Conservation (phyloP, 2,797 vertebrate genomes). For the Lagorchestes hirsutus region DNA sequence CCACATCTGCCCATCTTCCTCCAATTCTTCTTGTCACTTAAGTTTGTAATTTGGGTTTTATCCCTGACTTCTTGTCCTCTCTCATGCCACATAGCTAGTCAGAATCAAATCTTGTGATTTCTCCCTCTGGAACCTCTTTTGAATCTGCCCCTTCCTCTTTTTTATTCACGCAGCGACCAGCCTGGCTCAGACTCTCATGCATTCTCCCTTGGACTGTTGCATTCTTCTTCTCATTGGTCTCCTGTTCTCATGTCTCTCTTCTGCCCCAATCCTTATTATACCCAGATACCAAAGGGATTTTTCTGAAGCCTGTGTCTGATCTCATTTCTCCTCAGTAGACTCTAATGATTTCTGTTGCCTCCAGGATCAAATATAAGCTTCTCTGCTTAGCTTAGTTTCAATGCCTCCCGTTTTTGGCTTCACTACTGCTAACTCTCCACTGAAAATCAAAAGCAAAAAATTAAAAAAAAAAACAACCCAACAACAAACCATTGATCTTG, state of each 20-base stretch:
- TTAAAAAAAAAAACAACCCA: not conserved
- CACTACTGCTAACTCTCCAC: not conserved
- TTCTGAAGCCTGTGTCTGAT: not conserved
- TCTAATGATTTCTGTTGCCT: not conserved
- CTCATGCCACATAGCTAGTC: not conserved
- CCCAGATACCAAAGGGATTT: not conserved
- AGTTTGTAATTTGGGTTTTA: not conserved
- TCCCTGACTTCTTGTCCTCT: not conserved
- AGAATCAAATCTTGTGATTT: not conserved
- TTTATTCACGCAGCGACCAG: not conserved
- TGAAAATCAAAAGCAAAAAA: not conserved
- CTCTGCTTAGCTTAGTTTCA: not conserved
- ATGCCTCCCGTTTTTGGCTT: not conserved
- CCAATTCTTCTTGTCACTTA: not conserved
- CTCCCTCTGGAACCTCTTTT: not conserved
- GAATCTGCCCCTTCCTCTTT: not conserved
- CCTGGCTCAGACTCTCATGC: not conserved
- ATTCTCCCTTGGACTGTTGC: not conserved
- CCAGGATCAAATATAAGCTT: not conserved
- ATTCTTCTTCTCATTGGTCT: not conserved
- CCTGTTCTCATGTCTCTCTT: not conserved
- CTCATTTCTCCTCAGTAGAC: not conserved
- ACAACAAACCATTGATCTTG: not conserved
- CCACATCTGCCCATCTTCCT: not conserved
- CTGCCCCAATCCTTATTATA: not conserved